Conservation (phyloP, 2,113 vertebrate species). For the Poeciliopsis turrubarensis region DNA sequence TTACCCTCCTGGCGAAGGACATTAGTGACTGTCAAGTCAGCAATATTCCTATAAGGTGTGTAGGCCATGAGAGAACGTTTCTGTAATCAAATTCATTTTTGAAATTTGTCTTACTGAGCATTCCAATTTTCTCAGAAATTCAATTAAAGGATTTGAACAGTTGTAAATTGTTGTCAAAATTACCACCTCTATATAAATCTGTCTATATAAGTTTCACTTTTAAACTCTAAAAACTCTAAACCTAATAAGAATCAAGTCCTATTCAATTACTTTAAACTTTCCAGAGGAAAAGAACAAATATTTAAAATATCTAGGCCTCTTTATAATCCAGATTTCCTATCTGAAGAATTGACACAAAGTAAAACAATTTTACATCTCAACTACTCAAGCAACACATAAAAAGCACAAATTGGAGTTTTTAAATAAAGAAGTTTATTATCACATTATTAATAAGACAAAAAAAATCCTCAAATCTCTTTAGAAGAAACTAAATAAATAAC, state of each 20-base stretch:
- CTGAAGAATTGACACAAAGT: neutral
- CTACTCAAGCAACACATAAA: constrained; percentile 30
- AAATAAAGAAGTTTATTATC: constrained; percentile 2
- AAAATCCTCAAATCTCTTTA: constrained; percentile 1
- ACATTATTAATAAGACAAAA: constrained; percentile 5
- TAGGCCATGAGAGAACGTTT: neutral
- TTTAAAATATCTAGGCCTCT: neutral
- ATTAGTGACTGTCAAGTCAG: neutral
- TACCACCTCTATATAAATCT: neutral
- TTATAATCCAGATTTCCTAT: neutral
- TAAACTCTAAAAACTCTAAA: no score
- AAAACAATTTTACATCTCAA: neutral
- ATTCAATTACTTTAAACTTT: no score
- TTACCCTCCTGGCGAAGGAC: neutral
- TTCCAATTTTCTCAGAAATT: neutral
- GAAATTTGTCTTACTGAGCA: neutral
- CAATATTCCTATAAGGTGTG: neutral
- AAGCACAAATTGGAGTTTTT: neutral
- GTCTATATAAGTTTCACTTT: no score
- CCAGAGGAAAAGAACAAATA: no score
- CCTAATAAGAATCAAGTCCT: no score
- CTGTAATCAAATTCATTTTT: neutral
- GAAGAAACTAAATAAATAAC: constrained; percentile 54
- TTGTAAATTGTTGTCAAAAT: neutral
- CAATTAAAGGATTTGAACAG: neutral